Base-by-base conservation (phyloP, 1,140 invertebrate species). In the Hermetia illucens region DNA sequence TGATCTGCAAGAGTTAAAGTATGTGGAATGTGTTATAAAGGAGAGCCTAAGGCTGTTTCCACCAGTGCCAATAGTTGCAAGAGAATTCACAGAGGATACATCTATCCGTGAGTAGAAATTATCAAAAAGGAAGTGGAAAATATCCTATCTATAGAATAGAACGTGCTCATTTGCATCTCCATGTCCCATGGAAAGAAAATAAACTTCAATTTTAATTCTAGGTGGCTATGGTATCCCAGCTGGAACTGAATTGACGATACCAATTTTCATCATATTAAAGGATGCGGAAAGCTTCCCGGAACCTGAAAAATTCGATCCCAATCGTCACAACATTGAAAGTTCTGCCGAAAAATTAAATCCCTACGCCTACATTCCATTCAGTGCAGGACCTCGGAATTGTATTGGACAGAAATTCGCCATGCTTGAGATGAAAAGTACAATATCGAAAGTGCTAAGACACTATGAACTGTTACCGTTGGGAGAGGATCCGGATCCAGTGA, bases 21-120 rank as follows among this genome's bases (percentile, higher is more conserved):
- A 80, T 47, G 50, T 80, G 40, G 81, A 83, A 41, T 67, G 72
- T 51, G 73, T 77, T 17, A 69, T 83, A 10, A 83, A 82, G 56
- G 80, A 83, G 56, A 63, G 72, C 0, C 50, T 82, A 10, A 61
- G 80, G 25, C 48, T 81, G 10, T 79, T 70, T 55, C 79, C 80
- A 2, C 68, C 76, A 0, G 77, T 79, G 5, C 53, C 55, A 0
- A 5, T 58, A 1, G 40, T 58, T 8, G 55, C 75, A 2, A 63
- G 84, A 42, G 61, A 72, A 42, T 45, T 83, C 2, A 72, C 74
- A 21, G 63, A 80, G 50, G 79, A 87, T 32, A 61, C 54, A 1
- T 49, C 49, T 21, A 54, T 52, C 36, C 46, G 54, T 57, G 43
- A 36, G 50, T 48, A n/a, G n/a, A n/a, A n/a, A n/a, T n/a, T n/a